Base-by-base conservation (phyloP, 2,113 vertebrate species). In the Psephotus haematonotus region DNA sequence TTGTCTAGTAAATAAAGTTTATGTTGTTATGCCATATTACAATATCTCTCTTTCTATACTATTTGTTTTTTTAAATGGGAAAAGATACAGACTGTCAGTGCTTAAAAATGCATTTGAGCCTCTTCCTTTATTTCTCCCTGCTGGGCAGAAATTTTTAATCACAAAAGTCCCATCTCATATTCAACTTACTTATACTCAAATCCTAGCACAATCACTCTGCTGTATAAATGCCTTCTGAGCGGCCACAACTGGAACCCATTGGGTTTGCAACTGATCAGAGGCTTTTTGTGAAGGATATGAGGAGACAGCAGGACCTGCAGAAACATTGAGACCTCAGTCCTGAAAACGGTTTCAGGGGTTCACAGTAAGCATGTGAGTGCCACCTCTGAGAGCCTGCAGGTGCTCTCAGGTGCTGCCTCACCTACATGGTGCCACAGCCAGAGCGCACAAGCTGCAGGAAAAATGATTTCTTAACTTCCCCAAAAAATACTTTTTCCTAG, bases 121-220 rank as follows among this genome's bases (percentile, higher is more conserved):
- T 88, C 69, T 74, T 93, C 46, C 83, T 96, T 92, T 89, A 82
- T 85, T 97, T 91, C 79, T 93, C 52, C 55, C 71, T 60, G 22
- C 79, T 88, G 47, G 75, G 84, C 70, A 88, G 95, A 95, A 86
- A 92, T 84, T 97, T 91, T 89, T 87, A 91, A 96, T 91, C 85
- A 89, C 47, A 87, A 87, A 96, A 97, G 93, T 70, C 79, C 37
- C 83, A 79, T 23, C 43, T 86, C 43, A 14, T 92, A 88, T 78
- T 37, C 81, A 94, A 6, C 28, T 37, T 41, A 43, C 44, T 47
- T 60, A 62, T 47, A 41, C 46, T 90, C 64, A 68, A 93, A 37
- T 64, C 60, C 4, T 9, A 59, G 50, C 57, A 83, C 69, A 70
- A 71, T n/a, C 43, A 9, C 77, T 90, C 57, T 88, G 62, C 49